Conservation (phyloP, 2,797 vertebrate genomes). For the Arrhamphus sclerolepis region DNA sequence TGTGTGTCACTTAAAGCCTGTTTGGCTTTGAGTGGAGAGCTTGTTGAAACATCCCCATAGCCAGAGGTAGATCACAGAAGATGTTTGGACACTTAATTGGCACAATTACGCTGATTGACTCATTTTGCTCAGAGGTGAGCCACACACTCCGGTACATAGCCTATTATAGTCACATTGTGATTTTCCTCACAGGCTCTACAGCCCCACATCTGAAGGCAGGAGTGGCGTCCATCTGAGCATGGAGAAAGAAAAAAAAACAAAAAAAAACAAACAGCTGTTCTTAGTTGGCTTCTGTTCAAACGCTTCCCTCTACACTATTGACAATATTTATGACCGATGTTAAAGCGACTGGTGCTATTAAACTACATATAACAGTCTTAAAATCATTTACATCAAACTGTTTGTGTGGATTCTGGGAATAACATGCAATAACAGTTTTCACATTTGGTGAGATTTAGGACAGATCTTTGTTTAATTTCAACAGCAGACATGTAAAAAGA, state of each 20-base stretch:
- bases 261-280: slow-evolving; percentile 61
- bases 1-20: slow-evolving; percentile 46
- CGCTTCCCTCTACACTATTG: slow-evolving; percentile 55
- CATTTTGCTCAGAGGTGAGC: slow-evolving; percentile 54
- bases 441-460: slow-evolving; percentile 7
- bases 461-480: slow-evolving; percentile 28
- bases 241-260: slow-evolving; percentile 46
- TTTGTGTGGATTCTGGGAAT: slow-evolving; percentile 25
- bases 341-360: slow-evolving; percentile 48
- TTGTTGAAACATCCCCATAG: slow-evolving; percentile 61
- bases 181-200: slow-evolving; percentile 26
- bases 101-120: slow-evolving; percentile 67
- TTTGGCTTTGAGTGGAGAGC: slow-evolving; percentile 26
- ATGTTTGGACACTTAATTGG: slow-evolving; percentile 73
- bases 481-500: slow-evolving; percentile 5
- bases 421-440: slow-evolving; percentile 5
- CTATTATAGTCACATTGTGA: slow-evolving; percentile 46
- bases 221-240: slow-evolving; percentile 51
- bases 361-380: slow-evolving; percentile 30
- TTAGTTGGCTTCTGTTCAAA: slow-evolving; percentile 60
- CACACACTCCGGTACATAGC: slow-evolving; percentile 47
- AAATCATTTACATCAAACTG: slow-evolving; percentile 43
- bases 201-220: slow-evolving; percentile 27
- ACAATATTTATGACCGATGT: slow-evolving; percentile 59
- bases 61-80: slow-evolving; percentile 67